Evolutionary conservation across 2,797 vertebrate species (phyloP).

Genomic region (Tenualosa thibaudeaui): DNA sequence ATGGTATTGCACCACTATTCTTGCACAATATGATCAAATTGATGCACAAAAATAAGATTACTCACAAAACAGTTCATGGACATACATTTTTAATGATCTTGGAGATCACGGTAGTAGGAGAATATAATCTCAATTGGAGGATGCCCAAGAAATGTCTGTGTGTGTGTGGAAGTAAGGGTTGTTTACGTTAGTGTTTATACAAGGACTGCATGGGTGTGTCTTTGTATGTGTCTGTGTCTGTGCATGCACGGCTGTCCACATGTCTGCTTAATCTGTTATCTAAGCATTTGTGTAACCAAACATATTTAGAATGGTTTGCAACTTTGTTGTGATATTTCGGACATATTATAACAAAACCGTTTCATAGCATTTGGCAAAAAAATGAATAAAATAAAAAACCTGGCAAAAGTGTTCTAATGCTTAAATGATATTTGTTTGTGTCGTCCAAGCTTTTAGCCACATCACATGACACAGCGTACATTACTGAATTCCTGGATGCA

Average conservation of each 20-base stretch:
- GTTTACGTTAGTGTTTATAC: too few relatives aligned
- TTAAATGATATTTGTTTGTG: neutral
- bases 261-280: neutral
- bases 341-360: neutral
- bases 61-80: neutral
- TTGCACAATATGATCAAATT: neutral
- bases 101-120: neutral
- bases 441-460: conserved; percentile 49
- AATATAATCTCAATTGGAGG: neutral
- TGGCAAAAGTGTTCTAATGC: neutral
- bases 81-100: neutral
- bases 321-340: neutral
- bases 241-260: neutral
- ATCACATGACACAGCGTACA: conserved; percentile 52
- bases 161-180: too few relatives aligned
- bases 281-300: neutral
- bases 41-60: neutral
- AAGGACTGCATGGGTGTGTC: neutral
- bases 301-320: neutral
- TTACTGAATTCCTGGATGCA: conserved; percentile 51
- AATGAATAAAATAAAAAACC: neutral
- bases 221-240: neutral
- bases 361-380: neutral
- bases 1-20: neutral
- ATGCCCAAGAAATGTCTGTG: neutral